Conservation (phyloP, 1,140 invertebrate species). For the Drosophila simulans region DNA sequence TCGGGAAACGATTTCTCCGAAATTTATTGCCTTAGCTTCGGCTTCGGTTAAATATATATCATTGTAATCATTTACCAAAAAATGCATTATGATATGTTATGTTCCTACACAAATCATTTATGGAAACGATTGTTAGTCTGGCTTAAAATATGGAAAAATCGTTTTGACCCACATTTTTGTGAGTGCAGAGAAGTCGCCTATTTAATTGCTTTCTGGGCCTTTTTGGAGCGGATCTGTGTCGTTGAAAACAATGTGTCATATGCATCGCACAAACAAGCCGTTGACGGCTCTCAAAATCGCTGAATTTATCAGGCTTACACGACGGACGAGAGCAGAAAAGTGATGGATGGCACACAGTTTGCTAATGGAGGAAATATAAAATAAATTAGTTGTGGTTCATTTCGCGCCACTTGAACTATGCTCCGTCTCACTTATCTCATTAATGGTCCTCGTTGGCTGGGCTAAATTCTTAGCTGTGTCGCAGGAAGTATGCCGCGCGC, state of each 20-base stretch:
- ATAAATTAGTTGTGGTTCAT: conserved; percentile 18
- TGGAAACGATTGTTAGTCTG: too few species aligned
- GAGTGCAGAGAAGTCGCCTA: conserved; percentile 2
- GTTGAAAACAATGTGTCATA: conserved; percentile 44
- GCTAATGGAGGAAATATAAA: conserved; percentile 25
- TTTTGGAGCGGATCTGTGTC: neutral
- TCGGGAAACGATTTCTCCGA: neutral
- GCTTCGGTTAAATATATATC: neutral
- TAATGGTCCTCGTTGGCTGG: conserved; percentile 22
- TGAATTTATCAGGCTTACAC: conserved; percentile 70
- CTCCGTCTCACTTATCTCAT: conserved; percentile 13
- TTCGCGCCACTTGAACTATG: conserved; percentile 12
- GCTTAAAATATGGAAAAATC: neutral
- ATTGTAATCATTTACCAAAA: neutral
- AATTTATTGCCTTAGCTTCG: conserved; percentile 18
- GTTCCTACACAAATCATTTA: too few species aligned
- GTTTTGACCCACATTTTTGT: neutral
- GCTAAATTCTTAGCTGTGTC: conserved; percentile 22
- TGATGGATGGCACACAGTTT: conserved; percentile 26
- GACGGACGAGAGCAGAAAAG: conserved; percentile 3
- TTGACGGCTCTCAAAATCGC: conserved; percentile 39
- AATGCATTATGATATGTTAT: neutral
- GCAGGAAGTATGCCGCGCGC: conserved; percentile 28
- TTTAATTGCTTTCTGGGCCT: conserved; percentile 65
- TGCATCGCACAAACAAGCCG: conserved; percentile 14